Base-by-base conservation (phyloP, 2,888 invertebrate genomes). In the Acrocyrtus sp. region DNA sequence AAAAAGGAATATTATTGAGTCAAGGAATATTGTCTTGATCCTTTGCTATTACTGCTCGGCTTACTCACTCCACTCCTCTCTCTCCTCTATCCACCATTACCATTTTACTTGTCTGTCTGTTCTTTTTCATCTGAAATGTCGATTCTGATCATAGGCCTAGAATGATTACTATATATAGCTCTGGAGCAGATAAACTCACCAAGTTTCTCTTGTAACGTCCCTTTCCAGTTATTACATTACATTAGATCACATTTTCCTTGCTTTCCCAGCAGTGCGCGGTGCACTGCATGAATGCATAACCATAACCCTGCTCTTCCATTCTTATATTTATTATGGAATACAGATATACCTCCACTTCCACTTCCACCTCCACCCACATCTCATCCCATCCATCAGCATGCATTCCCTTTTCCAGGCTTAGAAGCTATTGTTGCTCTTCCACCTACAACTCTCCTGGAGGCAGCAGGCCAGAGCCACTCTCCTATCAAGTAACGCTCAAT, bases 11-110 rank as follows among this genome's bases (percentile, higher is more conserved):
- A 66, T 66, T 57, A 56, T 65, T 56, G 56, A 65, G 65, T 65
- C 43, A 56, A 65, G 45, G 63, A 65, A 56, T 45, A 65, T 56
- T 65, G 65, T 57, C 66, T 66, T 66, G 66, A 57, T 66, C 66
- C 66, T 66, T 66, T 57, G 29, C 56, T 57, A 47, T 60, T 60
- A 47, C 41, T 56, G 22, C 62, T 54, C 29, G 27, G 27, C 26
- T 56, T 53, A 45, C 62, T 43, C 29, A 54, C 57, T 57, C 53
- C 51, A 34, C 34, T 34, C 34, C 34, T 43, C 53, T 12, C 5
- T 34, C 5, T 34, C 53, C 53, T 12, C 5, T 34, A 34, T 34
- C 43, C 26, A 56, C 41, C 21, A 43, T 45, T 45, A 29, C 45
- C 53, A 34, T 41, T 54, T 60, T 43, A 8, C 34, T 34, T 12